Percentiles rank a stretch among this genome's conserved stretches.
phyloP scores from a whole-genome alignment of 2,888 invertebrate species.

The Epinotia ramella region DNA sequence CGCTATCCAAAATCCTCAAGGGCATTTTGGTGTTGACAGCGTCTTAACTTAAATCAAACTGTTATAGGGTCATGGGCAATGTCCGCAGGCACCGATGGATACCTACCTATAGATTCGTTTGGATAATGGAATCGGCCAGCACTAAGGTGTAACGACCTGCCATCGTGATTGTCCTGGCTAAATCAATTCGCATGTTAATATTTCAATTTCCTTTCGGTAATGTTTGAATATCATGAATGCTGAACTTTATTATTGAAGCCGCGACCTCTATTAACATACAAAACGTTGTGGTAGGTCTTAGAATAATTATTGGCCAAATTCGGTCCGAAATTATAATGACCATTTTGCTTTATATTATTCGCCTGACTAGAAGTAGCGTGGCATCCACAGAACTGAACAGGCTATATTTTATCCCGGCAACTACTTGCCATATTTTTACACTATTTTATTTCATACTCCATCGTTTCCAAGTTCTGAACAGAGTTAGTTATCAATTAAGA shows the following conservation, averaged over 20 bases:
- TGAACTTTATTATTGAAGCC: slow-evolving; percentile 56
- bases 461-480: too few species aligned
- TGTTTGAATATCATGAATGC: slow-evolving; percentile 59
- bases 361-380: too few species aligned
- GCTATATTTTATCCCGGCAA: too few species aligned
- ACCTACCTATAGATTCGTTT: neutral
- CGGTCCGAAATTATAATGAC: neutral
- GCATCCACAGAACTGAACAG: too few species aligned
- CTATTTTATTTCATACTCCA: too few species aligned
- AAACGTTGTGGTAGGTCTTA: slow-evolving; percentile 50
- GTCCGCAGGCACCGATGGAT: neutral
- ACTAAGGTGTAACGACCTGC: slow-evolving; percentile 47
- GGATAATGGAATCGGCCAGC: neutral
- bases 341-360: neutral
- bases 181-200: slow-evolving; percentile 69
- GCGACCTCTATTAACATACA: slow-evolving; percentile 65
- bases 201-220: slow-evolving; percentile 68
- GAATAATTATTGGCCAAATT: slow-evolving; percentile 43
- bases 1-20: too few species aligned
- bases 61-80: too few species aligned
- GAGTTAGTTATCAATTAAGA: too few species aligned
- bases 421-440: too few species aligned
- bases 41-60: too few species aligned
- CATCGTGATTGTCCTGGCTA: slow-evolving; percentile 49
- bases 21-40: too few species aligned